phyloP scores from a whole-genome alignment of 2,113 vertebrate species.

The Alaudala cheleensis region DNA sequence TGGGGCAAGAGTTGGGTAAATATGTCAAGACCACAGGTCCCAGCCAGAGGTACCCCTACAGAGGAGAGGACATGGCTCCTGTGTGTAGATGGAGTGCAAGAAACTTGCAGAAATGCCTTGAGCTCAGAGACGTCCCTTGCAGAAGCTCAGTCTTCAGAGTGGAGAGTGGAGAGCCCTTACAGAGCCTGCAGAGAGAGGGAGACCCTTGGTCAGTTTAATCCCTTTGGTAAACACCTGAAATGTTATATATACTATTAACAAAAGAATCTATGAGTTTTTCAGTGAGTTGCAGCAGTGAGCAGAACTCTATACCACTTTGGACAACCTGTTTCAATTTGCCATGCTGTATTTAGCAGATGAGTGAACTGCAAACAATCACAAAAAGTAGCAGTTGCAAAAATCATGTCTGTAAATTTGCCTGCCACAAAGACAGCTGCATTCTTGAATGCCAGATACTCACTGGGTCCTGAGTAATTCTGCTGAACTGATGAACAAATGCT shows the following conservation, averaged over 20 bases:
- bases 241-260: not conserved
- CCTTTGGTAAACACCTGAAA: not conserved
- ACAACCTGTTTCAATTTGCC: not conserved
- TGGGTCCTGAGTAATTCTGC: not conserved
- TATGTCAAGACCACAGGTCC: not conserved
- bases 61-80: not conserved
- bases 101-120: not conserved
- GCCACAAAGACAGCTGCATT: not conserved
- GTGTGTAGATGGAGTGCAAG: rapidly evolving
- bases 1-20: not conserved
- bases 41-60: not conserved
- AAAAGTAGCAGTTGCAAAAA: conserved; percentile 6
- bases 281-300: not conserved
- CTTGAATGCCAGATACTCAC: not conserved
- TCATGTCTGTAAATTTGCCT: not conserved
- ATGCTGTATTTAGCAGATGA: not conserved
- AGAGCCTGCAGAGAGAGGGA: not conserved
- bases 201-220: not conserved
- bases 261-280: not conserved
- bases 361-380: not conserved
- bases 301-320: not conserved
- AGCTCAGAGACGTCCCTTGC: rapidly evolving
- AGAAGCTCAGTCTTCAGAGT: not conserved
- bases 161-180: not conserved
- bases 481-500: not conserved